Conservation (phyloP, 2,797 vertebrate species). For the Ataeniobius toweri region DNA sequence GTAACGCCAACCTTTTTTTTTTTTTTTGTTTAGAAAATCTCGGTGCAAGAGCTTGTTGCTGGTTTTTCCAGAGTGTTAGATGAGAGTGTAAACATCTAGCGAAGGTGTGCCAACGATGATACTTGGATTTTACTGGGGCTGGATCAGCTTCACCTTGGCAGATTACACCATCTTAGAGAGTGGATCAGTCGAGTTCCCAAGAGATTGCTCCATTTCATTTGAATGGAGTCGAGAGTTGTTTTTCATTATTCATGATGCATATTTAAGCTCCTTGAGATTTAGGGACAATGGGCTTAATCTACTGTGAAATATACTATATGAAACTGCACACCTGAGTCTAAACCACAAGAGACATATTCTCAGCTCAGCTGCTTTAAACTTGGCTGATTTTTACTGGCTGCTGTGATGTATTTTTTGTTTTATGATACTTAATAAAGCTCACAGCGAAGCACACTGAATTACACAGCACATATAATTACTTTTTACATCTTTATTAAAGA, state of each 20-base stretch:
- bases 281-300: constrained; percentile 74
- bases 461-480: constrained; percentile 20
- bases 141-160: constrained; percentile 64
- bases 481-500: constrained; percentile 8
- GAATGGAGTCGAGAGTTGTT: constrained; percentile 66
- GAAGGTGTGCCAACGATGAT: constrained; percentile 67
- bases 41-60: constrained; percentile 34
- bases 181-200: constrained; percentile 65
- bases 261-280: constrained; percentile 68
- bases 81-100: constrained; percentile 62
- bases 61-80: constrained; percentile 53
- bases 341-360: constrained; percentile 46
- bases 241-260: constrained; percentile 78
- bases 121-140: constrained; percentile 62
- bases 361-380: constrained; percentile 27
- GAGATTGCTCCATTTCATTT: constrained; percentile 72
- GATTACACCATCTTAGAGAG: constrained; percentile 71
- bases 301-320: constrained; percentile 65
- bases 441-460: background rate
- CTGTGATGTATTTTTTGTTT: constrained; percentile 27
- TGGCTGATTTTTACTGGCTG: constrained; percentile 22
- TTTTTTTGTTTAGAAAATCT: constrained; percentile 43
- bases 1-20: constrained; percentile 73
- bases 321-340: constrained; percentile 41
- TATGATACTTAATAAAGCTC: constrained; percentile 23